Evolutionary conservation across 2,113 vertebrate genomes (phyloP), one percentile per base, ranked within the genome.

Genomic region (Sisor rabdophorus): DNA sequence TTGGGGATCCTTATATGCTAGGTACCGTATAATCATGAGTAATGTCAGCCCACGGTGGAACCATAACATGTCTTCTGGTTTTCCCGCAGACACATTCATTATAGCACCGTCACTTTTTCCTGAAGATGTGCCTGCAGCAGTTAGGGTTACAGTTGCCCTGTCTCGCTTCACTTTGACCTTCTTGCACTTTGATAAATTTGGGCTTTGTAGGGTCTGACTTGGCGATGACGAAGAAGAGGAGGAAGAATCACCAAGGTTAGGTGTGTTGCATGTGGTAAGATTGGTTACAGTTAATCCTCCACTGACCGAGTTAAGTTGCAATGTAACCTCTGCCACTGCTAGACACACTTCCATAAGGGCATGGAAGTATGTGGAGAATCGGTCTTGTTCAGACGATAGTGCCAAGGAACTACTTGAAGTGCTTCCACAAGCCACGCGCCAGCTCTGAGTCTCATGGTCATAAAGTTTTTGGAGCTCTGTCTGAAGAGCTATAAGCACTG

Each of bases 111-210:
- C 95, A 0, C 94, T 89, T 13, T 97, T 98, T 58, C 94, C 93
- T 0, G 94, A 85, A 16, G 87, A 44, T 15, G 54, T 78, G 1
- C 82, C 88, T 0, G 80, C 89, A 1, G 85, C 88, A 0, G 85
- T 87, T 36, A 91, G 91, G 0, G 92, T 88, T 0, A 93, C 90
- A 0, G 92, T 90, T 0, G 95, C 91, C 81, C 95, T 94, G n/a
- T 99, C 96, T 2, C 95, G 88, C 89, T 99, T 99, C 93, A 98
- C 95, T 88, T 99, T 99, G 30, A 99, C 97, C 78, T 98, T 99
- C 73, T 99, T 99, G 67, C 97, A 92, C 87, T 99, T 99, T 1
- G 96, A 98, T 8, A 98, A 91, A 82, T 95, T 98, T 0, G 97
- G 97, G 86, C 96, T 98, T 86, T 99, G 97, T 0, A 96, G 97